Percentiles rank a stretch among this genome's conserved stretches.
Conservation (phyloP, 2,113 vertebrate species). For the Sialia sialis region DNA sequence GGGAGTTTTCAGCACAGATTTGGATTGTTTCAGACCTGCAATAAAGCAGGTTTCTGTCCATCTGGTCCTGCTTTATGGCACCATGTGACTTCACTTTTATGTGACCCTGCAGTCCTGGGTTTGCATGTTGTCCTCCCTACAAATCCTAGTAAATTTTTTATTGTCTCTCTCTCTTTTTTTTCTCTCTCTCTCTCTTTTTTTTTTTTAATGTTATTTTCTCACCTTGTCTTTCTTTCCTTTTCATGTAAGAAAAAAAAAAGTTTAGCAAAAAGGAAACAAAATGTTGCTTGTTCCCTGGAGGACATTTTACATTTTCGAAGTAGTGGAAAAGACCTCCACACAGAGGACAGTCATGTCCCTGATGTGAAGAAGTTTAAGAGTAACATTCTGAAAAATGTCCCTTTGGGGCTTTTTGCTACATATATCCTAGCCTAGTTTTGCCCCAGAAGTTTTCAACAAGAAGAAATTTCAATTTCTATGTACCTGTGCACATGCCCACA, state of each 20-base stretch:
- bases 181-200: too few relatives aligned
- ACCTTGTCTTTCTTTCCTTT: not conserved
- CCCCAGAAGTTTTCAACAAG: not conserved
- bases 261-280: not conserved
- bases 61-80: not conserved
- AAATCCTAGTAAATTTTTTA: not conserved
- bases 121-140: not conserved
- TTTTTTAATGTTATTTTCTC: not conserved
- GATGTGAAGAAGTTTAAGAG: not conserved
- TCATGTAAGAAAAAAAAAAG: not conserved
- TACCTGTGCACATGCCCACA: not conserved
- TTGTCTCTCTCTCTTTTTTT: not conserved
- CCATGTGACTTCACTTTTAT: not conserved
- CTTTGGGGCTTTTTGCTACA: not conserved
- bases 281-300: not conserved
- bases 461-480: not conserved
- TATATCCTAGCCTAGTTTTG: not conserved
- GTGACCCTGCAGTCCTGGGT: not conserved
- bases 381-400: not conserved
- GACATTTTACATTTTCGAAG: not conserved
- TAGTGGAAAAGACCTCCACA: not conserved
- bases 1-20: not conserved
- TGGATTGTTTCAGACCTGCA: not conserved
- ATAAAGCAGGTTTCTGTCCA: not conserved
- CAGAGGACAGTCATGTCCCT: not conserved